A percentile compares a stretch with the other conserved stretches of the same genome.
Evolutionary conservation across 2,888 invertebrate species (phyloP).

Genomic region (Cheilosia vulpina): DNA sequence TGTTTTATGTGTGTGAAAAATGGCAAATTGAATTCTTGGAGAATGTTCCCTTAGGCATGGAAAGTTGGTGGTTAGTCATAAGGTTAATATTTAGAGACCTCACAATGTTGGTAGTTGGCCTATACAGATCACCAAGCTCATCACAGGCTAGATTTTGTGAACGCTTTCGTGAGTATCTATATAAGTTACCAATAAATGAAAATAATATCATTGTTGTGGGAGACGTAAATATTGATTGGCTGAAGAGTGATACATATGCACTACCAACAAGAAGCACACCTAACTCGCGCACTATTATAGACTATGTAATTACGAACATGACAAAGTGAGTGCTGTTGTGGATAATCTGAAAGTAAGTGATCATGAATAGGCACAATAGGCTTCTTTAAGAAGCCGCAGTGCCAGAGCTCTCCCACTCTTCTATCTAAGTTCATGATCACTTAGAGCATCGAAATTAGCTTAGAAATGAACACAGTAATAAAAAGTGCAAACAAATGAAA

Average conservation of each 20-base stretch:
- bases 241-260: no score
- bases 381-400: no score
- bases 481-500: neutral
- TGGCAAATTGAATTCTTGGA: neutral
- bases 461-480: neutral
- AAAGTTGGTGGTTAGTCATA: neutral
- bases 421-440: no score
- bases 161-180: no score
- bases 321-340: neutral
- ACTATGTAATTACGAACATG: slow-evolving; percentile 8
- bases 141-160: neutral
- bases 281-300: neutral
- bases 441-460: no score
- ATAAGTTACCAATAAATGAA: no score
- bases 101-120: neutral
- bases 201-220: no score
- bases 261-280: neutral
- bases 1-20: slow-evolving; percentile 1
- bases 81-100: neutral
- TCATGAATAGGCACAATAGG: no score
- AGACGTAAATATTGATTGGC: no score
- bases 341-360: neutral
- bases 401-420: no score
- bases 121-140: neutral
- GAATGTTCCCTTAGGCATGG: slow-evolving; percentile 1